phyloP scores from a whole-genome alignment of 1,140 invertebrate species.

The Heterodera schachtii region DNA sequence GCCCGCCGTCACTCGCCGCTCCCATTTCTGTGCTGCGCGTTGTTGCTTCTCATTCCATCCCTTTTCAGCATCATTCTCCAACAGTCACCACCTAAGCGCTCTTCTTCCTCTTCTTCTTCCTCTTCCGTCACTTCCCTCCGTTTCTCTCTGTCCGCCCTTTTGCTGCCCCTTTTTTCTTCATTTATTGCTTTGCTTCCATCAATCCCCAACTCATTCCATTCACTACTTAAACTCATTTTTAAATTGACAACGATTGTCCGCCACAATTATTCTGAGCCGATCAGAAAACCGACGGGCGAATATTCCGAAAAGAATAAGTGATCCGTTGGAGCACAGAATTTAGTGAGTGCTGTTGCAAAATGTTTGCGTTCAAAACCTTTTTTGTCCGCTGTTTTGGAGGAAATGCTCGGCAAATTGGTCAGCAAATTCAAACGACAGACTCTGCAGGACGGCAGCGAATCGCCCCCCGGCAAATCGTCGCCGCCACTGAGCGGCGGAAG shows the following conservation, averaged over 20 bases:
- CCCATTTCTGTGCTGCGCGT: background rate
- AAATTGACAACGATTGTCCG: background rate
- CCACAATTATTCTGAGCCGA: background rate
- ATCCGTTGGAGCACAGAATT: no score
- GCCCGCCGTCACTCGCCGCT: no score
- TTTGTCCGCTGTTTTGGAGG: background rate
- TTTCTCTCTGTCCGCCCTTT: background rate
- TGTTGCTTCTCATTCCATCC: background rate
- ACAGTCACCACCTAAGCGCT: background rate
- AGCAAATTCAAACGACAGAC: slow-evolving; percentile 45
- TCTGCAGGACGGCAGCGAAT: slow-evolving; percentile 31
- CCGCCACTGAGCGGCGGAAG: slow-evolving; percentile 8
- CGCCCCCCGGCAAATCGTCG: slow-evolving; percentile 23
- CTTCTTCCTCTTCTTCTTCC: background rate
- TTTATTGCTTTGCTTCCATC: background rate
- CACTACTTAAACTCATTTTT: background rate
- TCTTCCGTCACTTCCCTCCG: background rate
- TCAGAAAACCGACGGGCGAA: background rate
- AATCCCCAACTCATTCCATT: background rate
- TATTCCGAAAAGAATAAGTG: background rate
- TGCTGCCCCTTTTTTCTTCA: background rate
- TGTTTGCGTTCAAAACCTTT: no score
- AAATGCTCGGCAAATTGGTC: slow-evolving; percentile 45
- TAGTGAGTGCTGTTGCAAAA: no score
- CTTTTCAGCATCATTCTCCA: background rate